Conservation (phyloP, 2,888 invertebrate genomes). For the Sthenelais limicola region DNA sequence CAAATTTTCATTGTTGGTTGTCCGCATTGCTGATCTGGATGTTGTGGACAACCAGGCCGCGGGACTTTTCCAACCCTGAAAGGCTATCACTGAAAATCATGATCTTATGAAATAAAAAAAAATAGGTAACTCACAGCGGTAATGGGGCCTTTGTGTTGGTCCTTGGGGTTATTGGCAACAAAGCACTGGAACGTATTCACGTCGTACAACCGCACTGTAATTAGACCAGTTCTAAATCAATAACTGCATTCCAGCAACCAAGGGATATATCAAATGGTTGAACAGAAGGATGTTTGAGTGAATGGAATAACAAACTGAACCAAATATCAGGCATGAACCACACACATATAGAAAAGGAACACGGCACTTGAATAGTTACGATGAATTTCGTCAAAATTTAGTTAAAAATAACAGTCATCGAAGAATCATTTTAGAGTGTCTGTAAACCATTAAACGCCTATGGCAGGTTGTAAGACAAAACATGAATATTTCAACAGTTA, state of each 20-base stretch:
- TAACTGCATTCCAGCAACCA: neutral
- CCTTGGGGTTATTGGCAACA: constrained; percentile 87
- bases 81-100: neutral
- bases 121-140: constrained; percentile 68
- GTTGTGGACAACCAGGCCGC: too few species aligned
- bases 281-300: neutral
- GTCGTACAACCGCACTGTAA: constrained; percentile 90
- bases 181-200: constrained; percentile 96
- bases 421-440: too few species aligned
- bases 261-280: neutral
- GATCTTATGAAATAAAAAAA: constrained; percentile 35
- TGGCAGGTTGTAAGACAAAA: too few species aligned
- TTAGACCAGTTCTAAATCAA: neutral
- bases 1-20: too few species aligned
- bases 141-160: constrained; percentile 75
- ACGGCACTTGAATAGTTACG: too few species aligned
- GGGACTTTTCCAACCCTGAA: neutral
- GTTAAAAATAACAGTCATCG: too few species aligned
- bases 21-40: too few species aligned
- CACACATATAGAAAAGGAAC: too few species aligned
- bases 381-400: too few species aligned
- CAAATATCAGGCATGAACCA: too few species aligned
- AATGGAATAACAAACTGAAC: neutral
- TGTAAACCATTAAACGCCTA: too few species aligned
- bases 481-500: too few species aligned